phyloP scores from a whole-genome alignment of 2,797 vertebrate genomes.

The Chelon auratus region DNA sequence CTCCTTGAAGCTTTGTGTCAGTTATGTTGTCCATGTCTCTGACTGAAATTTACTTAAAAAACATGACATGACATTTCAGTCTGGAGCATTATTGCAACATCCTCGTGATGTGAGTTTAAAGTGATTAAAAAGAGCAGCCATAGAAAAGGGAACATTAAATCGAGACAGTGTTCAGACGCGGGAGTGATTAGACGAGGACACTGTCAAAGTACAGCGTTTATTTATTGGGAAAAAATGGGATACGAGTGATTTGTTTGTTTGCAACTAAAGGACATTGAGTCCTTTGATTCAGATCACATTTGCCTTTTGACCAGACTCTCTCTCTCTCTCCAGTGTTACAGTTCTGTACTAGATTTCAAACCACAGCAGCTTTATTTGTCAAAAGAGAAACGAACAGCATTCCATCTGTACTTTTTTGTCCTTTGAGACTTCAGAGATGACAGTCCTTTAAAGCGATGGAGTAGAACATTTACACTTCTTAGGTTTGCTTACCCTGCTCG shows the following conservation, averaged over 20 bases:
- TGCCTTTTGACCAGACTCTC: slow-evolving; percentile 5
- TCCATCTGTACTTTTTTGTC: not conserved
- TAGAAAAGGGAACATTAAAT: not conserved
- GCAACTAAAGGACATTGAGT: slow-evolving; percentile 6
- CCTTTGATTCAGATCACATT: slow-evolving; percentile 16
- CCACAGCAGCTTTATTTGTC: slow-evolving; percentile 8
- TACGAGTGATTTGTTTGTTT: slow-evolving; percentile 17
- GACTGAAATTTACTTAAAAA: no score
- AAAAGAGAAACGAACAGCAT: slow-evolving; percentile 23
- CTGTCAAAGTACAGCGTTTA: not conserved
- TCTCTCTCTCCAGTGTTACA: not conserved
- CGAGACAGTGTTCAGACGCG: not conserved
- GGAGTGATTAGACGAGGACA: not conserved
- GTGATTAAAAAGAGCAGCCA: no score
- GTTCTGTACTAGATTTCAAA: slow-evolving; percentile 16
- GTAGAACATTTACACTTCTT: slow-evolving; percentile 36
- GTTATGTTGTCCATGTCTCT: no score
- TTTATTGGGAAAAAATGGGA: not conserved
- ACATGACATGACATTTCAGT: no score
- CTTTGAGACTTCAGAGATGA: slow-evolving; percentile 19
- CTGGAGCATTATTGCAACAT: no score
- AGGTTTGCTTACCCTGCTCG: slow-evolving; percentile 14
- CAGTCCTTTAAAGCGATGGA: slow-evolving; percentile 25
- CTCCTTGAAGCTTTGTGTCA: no score
- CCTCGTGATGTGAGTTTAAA: no score